Evolutionary conservation across 1,140 invertebrate species (phyloP).

Genomic region (Aphis craccivora): DNA sequence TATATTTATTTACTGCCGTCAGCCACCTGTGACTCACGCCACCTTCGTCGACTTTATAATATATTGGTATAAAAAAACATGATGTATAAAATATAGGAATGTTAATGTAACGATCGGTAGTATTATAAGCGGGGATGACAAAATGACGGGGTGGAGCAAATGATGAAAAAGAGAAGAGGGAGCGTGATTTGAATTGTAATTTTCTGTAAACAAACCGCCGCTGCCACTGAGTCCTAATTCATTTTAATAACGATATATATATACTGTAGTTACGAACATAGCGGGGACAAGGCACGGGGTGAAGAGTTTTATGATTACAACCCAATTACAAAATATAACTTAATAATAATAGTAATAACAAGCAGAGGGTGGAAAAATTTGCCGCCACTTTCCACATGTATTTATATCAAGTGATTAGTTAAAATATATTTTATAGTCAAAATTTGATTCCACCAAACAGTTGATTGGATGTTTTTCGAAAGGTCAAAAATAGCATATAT

Average conservation of each 20-base stretch:
- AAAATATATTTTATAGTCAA: background rate
- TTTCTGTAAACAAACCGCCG: slow-evolving; percentile 52
- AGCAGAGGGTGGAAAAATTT: background rate
- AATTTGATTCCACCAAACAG: background rate
- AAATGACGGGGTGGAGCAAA: background rate
- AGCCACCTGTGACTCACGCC: slow-evolving; percentile 49
- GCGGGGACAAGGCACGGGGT: background rate
- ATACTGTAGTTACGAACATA: background rate
- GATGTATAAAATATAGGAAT: background rate
- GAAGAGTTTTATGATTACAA: slow-evolving; percentile 24
- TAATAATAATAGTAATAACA: slow-evolving; percentile 7
- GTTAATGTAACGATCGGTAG: slow-evolving; percentile 25
- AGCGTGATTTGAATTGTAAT: slow-evolving; percentile 57
- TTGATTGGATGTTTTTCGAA: background rate
- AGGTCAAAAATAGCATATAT: background rate
- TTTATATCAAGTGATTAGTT: background rate
- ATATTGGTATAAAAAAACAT: background rate
- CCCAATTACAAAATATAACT: slow-evolving; percentile 38
- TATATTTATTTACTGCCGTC: slow-evolving; percentile 13
- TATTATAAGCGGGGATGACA: background rate
- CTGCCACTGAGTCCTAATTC: slow-evolving; percentile 14
- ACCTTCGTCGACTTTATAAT: background rate
- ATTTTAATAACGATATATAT: slow-evolving; percentile 22
- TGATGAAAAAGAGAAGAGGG: background rate
- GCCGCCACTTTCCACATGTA: background rate